Conservation (phyloP, 2,113 vertebrate genomes). For the Forbesichthys papilliferus region DNA sequence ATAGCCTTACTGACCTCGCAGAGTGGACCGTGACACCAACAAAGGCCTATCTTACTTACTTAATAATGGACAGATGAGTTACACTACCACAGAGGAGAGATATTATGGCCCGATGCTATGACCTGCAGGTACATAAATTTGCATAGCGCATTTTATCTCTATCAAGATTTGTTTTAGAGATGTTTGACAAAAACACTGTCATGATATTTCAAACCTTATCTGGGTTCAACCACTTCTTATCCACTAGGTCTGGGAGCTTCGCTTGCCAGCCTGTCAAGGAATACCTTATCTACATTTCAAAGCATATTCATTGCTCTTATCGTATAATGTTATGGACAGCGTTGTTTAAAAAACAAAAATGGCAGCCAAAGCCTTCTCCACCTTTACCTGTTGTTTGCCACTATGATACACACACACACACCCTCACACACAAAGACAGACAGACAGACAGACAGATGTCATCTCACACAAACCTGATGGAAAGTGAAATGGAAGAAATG, state of each 20-base stretch:
- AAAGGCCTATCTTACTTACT: neutral
- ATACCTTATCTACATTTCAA: slow-evolving; percentile 13
- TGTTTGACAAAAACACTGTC: neutral
- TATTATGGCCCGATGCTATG: neutral
- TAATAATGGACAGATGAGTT: neutral
- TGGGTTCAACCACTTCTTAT: neutral
- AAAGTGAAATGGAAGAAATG: no score
- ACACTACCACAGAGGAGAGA: neutral
- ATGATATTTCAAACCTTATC: neutral
- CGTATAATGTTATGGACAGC: slow-evolving; percentile 21
- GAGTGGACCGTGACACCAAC: slow-evolving; percentile 23
- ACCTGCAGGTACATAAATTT: neutral
- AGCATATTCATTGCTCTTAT: slow-evolving; percentile 1
- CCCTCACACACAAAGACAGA: neutral
- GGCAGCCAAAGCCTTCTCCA: slow-evolving; percentile 21
- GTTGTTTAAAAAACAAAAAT: slow-evolving; percentile 13
- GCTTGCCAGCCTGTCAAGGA: neutral
- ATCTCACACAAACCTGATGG: neutral
- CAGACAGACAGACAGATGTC: neutral
- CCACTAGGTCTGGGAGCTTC: neutral
- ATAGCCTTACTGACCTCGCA: slow-evolving; percentile 47
- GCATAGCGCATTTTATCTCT: no score
- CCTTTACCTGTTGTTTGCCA: neutral
- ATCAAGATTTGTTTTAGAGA: neutral
- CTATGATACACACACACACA: neutral